phyloP scores from a whole-genome alignment of 2,113 vertebrate genomes.

The Benitochromis conjunctus region DNA sequence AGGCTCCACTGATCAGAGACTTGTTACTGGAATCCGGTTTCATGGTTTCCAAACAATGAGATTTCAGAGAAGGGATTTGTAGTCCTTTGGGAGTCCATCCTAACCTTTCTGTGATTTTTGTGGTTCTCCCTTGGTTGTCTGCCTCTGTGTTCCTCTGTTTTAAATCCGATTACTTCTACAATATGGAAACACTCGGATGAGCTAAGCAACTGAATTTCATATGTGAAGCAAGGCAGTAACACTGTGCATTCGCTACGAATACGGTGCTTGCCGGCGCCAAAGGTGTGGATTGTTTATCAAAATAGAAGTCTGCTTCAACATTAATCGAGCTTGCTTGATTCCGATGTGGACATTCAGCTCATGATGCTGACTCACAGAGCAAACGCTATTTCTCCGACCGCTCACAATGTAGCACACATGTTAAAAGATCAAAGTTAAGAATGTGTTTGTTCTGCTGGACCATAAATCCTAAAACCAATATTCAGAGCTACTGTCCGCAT shows the following conservation, averaged over 20 bases:
- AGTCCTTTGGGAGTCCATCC: slow-evolving; percentile 63
- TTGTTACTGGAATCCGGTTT: slow-evolving; percentile 79
- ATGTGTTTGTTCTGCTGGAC: background rate
- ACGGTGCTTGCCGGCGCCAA: background rate
- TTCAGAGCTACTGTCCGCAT: slow-evolving; percentile 11
- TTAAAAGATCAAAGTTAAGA: background rate
- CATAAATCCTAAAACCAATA: background rate
- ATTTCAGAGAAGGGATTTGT: slow-evolving; percentile 76
- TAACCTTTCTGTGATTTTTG: slow-evolving; percentile 67
- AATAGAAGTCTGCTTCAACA: background rate
- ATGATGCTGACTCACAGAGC: background rate
- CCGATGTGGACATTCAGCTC: slow-evolving; percentile 3
- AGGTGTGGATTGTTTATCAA: background rate
- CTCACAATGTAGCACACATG: background rate
- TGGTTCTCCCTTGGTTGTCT: slow-evolving; percentile 59
- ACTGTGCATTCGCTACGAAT: background rate
- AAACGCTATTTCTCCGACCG: background rate
- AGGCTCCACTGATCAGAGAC: slow-evolving; percentile 75
- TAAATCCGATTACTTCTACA: slow-evolving; percentile 71
- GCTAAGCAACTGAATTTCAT: slow-evolving; percentile 18
- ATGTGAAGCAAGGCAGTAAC: background rate
- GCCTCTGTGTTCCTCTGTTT: slow-evolving; percentile 51
- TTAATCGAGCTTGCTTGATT: background rate
- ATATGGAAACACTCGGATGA: slow-evolving; percentile 48
- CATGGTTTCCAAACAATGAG: slow-evolving; percentile 80